Percentiles rank a stretch among this genome's conserved stretches.
phyloP scores from a whole-genome alignment of 2,888 invertebrate genomes.

The Nymphalis urticae region DNA sequence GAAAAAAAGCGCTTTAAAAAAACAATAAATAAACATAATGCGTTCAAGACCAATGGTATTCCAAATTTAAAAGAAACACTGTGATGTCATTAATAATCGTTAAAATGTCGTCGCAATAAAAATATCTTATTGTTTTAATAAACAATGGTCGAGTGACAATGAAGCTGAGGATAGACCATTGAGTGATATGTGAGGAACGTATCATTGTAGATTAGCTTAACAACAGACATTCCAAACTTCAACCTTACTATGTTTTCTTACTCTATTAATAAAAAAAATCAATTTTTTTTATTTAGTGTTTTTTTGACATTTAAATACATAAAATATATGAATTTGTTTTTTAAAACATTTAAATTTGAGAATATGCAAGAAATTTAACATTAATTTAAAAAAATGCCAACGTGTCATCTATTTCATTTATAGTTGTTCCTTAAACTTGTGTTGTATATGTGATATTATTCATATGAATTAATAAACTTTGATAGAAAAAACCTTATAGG shows the following conservation, averaged over 20 bases:
- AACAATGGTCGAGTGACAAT: slow-evolving; percentile 71
- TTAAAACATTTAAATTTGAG: no score
- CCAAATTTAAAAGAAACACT: slow-evolving; percentile 47
- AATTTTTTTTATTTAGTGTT: no score
- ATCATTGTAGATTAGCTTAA: slow-evolving; percentile 57
- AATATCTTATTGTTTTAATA: slow-evolving; percentile 78
- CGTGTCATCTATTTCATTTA: no score
- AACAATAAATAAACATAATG: slow-evolving; percentile 44
- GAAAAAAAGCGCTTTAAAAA: slow-evolving; percentile 5
- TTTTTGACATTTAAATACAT: no score
- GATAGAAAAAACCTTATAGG: no score
- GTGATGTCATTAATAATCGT: slow-evolving; percentile 67
- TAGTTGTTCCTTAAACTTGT: no score
- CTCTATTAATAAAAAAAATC: no score
- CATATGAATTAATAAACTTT: no score
- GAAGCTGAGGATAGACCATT: slow-evolving; percentile 57
- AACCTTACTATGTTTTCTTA: neutral
- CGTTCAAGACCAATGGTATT: slow-evolving; percentile 35
- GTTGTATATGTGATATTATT: no score
- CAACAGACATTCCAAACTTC: slow-evolving; percentile 8
- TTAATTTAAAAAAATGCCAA: no score
- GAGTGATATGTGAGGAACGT: slow-evolving; percentile 61
- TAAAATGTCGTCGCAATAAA: slow-evolving; percentile 70
- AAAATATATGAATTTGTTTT: no score
- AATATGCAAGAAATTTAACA: no score